Conservation (phyloP, 2,888 invertebrate species). For the Oscheius sp. region DNA sequence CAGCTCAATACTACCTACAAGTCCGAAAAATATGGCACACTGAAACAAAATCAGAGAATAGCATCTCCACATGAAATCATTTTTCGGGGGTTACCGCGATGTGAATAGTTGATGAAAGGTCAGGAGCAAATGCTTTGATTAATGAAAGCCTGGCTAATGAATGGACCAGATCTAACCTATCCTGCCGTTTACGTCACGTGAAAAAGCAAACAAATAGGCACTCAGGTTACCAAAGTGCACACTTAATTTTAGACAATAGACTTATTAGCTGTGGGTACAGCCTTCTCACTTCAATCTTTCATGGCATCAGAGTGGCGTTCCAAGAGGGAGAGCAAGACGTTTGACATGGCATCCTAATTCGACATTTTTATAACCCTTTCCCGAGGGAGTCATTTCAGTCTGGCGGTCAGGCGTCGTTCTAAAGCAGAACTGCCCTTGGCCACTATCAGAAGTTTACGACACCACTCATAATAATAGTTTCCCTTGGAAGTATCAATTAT, state of each 20-base stretch:
- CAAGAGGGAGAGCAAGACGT: slow-evolving; percentile 17
- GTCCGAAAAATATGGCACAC: too few relatives aligned
- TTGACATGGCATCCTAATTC: slow-evolving; percentile 37
- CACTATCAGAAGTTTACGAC: slow-evolving; percentile 31
- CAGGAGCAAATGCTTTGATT: slow-evolving; percentile 12
- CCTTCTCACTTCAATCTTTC: background rate
- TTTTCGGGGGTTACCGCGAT: too few relatives aligned
- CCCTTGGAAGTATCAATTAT: background rate
- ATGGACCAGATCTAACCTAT: background rate
- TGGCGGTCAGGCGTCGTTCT: background rate
- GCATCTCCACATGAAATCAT: too few relatives aligned
- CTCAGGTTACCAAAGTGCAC: slow-evolving; percentile 18
- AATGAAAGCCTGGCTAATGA: slow-evolving; percentile 12
- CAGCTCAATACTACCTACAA: too few relatives aligned
- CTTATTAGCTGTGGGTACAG: background rate
- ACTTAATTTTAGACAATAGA: background rate
- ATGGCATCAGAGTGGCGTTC: slow-evolving; percentile 8
- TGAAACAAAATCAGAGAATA: too few relatives aligned
- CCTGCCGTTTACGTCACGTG: slow-evolving; percentile 14
- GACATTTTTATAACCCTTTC: slow-evolving; percentile 34
- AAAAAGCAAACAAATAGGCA: slow-evolving; percentile 22
- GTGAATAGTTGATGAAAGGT: too few relatives aligned
- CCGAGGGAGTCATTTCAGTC: slow-evolving; percentile 19
- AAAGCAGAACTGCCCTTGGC: too few relatives aligned
- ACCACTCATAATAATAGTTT: background rate